Conservation (phyloP, 2,797 vertebrate genomes). For the Parauchenoglanis ngamensis region DNA sequence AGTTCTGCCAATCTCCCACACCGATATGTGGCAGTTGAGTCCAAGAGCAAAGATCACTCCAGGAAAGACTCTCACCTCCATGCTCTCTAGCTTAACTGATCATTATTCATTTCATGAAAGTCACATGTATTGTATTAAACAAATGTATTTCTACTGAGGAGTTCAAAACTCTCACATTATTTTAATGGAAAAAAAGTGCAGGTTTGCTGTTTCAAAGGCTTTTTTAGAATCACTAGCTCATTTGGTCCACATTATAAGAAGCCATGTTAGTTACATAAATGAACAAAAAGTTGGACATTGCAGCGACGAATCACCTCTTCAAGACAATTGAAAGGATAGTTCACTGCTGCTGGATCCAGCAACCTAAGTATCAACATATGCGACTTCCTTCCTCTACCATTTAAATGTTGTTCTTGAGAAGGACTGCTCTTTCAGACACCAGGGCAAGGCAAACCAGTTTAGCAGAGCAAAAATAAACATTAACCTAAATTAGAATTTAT, state of each 20-base stretch:
- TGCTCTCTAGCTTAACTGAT: constrained; percentile 3
- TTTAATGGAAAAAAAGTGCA: neutral
- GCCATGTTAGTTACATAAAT: neutral
- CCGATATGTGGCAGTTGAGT: neutral
- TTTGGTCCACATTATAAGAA: constrained; percentile 2
- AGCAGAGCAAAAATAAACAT: constrained; percentile 70
- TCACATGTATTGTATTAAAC: neutral
- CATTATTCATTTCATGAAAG: neutral
- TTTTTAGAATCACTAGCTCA: neutral
- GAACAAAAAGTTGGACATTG: neutral
- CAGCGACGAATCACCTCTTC: neutral
- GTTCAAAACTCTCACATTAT: neutral
- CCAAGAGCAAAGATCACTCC: neutral
- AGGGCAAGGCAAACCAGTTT: constrained; percentile 69
- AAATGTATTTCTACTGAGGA: neutral
- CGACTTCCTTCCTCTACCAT: neutral
- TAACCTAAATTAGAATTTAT: constrained; percentile 67
- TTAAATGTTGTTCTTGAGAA: constrained; percentile 1
- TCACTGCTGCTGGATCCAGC: neutral
- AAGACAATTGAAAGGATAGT: neutral
- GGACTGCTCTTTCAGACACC: constrained; percentile 53
- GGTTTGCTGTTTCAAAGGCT: neutral
- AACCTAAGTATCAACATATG: neutral
- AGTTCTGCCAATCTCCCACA: neutral
- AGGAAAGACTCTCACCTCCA: constrained; percentile 21